Conservation (phyloP, 2,113 vertebrate genomes). For the Syrmaticus mikado region DNA sequence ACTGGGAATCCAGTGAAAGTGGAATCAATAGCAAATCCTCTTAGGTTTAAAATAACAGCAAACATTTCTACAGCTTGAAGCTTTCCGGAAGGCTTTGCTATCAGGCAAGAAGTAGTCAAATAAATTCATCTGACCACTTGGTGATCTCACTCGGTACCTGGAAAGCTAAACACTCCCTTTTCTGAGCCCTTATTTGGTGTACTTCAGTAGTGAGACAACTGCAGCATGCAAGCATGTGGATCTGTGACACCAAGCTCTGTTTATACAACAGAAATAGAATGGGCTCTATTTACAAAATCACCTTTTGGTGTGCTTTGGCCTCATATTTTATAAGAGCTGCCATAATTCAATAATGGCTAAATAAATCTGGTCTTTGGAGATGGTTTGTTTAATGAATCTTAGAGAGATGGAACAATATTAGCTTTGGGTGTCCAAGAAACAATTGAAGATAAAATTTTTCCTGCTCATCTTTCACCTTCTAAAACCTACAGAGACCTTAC, state of each 20-base stretch:
- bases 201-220: constrained; percentile 20
- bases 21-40: background rate
- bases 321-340: constrained; percentile 39
- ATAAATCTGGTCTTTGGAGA: constrained; percentile 63
- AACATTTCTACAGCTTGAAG: background rate
- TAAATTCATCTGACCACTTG: background rate
- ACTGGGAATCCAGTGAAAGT: background rate
- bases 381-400: constrained; percentile 57
- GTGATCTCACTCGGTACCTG: constrained; percentile 51
- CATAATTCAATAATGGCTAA: constrained; percentile 61
- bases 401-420: constrained; percentile 24
- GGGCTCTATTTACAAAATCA: constrained; percentile 62
- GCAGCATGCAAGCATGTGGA: background rate
- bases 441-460: constrained; percentile 18
- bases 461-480: constrained; percentile 4
- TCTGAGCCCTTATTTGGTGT: constrained; percentile 73
- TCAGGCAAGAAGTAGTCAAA: background rate
- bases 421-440: constrained; percentile 6
- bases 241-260: constrained; percentile 44
- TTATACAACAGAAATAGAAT: constrained; percentile 60
- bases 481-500: background rate
- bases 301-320: constrained; percentile 32
- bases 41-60: background rate
- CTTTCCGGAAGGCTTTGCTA: background rate
- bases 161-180: constrained; percentile 51